Evolutionary conservation across 2,113 vertebrate species (phyloP).

Genomic region (Nyctibius bracteatus): DNA sequence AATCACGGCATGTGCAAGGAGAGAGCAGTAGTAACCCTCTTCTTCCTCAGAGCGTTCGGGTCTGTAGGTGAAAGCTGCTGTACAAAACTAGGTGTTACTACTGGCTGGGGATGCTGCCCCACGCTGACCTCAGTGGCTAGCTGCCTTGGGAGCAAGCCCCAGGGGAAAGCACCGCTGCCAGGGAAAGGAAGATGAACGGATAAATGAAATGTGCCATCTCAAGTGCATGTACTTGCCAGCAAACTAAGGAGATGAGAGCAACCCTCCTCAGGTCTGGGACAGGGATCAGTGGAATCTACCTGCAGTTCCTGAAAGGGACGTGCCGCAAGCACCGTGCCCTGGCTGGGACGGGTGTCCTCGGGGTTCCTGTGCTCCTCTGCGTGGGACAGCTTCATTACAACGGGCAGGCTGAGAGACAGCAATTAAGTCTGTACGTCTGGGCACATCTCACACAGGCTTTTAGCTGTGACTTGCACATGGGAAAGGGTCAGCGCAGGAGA

Average conservation of each 20-base stretch:
- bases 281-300: neutral
- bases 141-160: neutral
- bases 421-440: neutral
- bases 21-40: neutral
- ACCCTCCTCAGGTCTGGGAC: neutral
- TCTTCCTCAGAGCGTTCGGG: neutral
- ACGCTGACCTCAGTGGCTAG: neutral
- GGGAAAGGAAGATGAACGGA: neutral
- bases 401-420: neutral
- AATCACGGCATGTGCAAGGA: neutral
- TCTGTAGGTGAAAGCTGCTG: neutral
- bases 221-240: neutral
- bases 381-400: neutral
- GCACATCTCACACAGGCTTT: neutral
- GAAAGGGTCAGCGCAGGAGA: neutral
- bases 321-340: neutral
- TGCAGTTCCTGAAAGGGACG: neutral
- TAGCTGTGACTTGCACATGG: neutral
- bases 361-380: rapidly evolving
- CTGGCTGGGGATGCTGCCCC: neutral
- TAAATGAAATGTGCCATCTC: neutral
- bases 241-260: neutral
- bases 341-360: neutral
- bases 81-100: neutral
- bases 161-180: neutral